Conservation (phyloP, 2,888 invertebrate genomes). For the Eilema griseolum region DNA sequence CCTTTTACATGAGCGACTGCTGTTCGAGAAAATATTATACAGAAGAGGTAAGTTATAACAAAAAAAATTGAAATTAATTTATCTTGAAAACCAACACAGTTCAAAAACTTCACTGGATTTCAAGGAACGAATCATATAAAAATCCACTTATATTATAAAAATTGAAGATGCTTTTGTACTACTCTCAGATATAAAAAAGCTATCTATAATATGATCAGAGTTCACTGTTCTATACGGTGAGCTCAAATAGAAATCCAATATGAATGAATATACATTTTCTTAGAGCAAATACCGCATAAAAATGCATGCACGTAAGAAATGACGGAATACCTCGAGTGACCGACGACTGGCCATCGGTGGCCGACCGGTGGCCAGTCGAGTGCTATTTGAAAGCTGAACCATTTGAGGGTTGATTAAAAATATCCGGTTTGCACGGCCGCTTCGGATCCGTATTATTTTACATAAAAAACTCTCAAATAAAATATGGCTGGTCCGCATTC, state of each 20-base stretch:
- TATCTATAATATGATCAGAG: conserved; percentile 1
- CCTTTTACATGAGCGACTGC: too few relatives aligned
- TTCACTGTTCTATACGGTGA: conserved; percentile 19
- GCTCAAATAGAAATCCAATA: conserved; percentile 43
- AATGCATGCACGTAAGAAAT: conserved; percentile 40
- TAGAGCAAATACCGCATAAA: conserved; percentile 42
- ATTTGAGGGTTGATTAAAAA: conserved; percentile 61
- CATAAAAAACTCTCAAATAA: conserved; percentile 73
- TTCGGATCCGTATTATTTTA: conserved; percentile 58
- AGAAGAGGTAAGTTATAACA: too few relatives aligned
- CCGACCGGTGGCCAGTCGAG: conserved; percentile 31
- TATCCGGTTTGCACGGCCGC: conserved; percentile 54
- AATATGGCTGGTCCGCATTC: conserved; percentile 68
- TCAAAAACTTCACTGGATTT: too few relatives aligned
- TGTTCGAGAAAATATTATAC: too few relatives aligned
- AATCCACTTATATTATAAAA: neutral
- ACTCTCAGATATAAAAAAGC: neutral
- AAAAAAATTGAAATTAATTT: too few relatives aligned
- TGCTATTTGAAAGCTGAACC: conserved; percentile 23
- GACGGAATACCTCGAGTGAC: conserved; percentile 42
- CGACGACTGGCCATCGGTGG: neutral
- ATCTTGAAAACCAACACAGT: too few relatives aligned
- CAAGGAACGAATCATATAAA: too few relatives aligned
- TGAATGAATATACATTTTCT: conserved; percentile 41
- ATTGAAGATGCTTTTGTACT: neutral